Evolutionary conservation across 2,888 invertebrate species (phyloP).

Genomic region (Macaria notata): DNA sequence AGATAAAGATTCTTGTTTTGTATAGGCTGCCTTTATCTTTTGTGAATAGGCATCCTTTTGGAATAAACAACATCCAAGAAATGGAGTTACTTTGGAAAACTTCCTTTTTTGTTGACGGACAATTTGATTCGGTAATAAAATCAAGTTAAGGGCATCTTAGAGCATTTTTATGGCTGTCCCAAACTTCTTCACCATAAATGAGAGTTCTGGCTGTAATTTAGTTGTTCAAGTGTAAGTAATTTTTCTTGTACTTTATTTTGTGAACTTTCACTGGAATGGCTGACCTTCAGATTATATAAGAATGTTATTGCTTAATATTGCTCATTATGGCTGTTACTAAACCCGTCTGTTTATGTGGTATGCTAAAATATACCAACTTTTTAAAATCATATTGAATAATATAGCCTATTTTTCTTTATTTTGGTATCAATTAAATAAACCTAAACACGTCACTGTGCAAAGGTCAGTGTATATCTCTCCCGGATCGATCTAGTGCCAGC

Average conservation of each 20-base stretch:
- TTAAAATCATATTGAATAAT: too few species aligned
- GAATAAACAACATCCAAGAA: conserved; percentile 16
- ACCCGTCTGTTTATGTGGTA: too few species aligned
- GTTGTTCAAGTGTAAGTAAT: conserved; percentile 4
- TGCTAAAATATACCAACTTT: too few species aligned
- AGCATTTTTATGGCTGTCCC: conserved; percentile 16
- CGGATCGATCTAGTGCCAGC: conserved; percentile 7
- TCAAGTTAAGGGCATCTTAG: conserved; percentile 11
- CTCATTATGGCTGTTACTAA: too few species aligned
- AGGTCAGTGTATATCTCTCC: conserved; percentile 3
- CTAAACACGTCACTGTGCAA: not conserved
- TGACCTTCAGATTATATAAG: not conserved
- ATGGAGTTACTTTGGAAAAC: conserved; percentile 13
- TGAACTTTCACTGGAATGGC: not conserved
- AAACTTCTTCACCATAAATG: conserved; percentile 13
- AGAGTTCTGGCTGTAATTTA: conserved; percentile 9
- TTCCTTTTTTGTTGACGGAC: conserved; percentile 16
- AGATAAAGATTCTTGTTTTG: not conserved
- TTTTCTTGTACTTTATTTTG: conserved; percentile 3
- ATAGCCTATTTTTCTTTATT: too few species aligned
- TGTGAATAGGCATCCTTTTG: conserved; percentile 7
- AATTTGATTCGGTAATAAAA: conserved; percentile 21
- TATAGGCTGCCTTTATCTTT: conserved; percentile 8
- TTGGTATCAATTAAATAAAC: too few species aligned
- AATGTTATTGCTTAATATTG: too few species aligned